These are phyloP conservation scores for Parus major DNA, from an alignment of 2,113 vertebrate species.

Conservation along the genomic window DNA sequence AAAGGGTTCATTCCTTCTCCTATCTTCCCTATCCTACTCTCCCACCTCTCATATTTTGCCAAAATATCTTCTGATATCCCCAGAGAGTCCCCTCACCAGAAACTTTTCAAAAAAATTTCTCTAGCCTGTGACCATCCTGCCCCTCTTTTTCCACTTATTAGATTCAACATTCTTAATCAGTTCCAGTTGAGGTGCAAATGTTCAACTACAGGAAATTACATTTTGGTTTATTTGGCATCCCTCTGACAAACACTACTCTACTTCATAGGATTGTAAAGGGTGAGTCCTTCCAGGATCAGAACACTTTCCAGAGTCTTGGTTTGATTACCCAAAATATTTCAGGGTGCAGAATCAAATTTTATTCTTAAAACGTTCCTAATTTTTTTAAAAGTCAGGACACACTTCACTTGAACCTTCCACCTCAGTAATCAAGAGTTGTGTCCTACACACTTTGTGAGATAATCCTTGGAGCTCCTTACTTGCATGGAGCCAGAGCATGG, in stretches of 20 bases:
- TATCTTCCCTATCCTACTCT: neutral
- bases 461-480: neutral
- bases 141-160: slow-evolving; percentile 16
- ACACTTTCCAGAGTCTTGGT: neutral
- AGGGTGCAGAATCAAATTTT: neutral
- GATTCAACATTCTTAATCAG: slow-evolving; percentile 39
- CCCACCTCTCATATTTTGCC: neutral
- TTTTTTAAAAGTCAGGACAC: neutral
- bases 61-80: neutral
- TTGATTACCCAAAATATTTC: slow-evolving; percentile 40
- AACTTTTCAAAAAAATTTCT: neutral
- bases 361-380: neutral
- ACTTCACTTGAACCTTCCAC: neutral
- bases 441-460: neutral
- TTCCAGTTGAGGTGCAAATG: slow-evolving; percentile 61
- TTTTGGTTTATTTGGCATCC: slow-evolving; percentile 49
- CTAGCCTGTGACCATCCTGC: neutral
- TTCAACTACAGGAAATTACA: slow-evolving; percentile 53
- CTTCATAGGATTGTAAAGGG: neutral
- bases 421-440: neutral
- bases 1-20: neutral
- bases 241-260: slow-evolving; percentile 2
- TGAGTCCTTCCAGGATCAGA: slow-evolving; percentile 1
- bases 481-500: neutral
- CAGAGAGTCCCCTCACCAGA: neutral